Percentiles rank a stretch among this genome's conserved stretches.
Conservation (phyloP, 2,888 invertebrate species). For the Plebejus melissa region DNA sequence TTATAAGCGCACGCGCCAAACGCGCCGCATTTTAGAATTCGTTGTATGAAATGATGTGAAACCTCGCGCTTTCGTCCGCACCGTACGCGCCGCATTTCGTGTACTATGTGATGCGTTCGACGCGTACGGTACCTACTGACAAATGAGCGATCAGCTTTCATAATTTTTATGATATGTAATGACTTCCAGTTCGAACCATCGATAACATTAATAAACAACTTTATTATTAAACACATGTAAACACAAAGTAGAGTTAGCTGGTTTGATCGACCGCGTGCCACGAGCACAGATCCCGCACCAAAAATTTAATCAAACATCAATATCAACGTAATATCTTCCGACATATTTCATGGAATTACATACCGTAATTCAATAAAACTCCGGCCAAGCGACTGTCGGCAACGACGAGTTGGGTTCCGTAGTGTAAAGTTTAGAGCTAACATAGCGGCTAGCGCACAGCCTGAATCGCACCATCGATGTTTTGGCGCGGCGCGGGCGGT, state of each 20-base stretch:
- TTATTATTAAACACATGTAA: background rate
- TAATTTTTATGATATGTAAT: no score
- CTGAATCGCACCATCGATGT: background rate
- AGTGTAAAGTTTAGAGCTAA: background rate
- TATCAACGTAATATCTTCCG: constrained; percentile 4
- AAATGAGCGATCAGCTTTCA: no score
- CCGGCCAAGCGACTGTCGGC: background rate
- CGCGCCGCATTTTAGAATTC: no score
- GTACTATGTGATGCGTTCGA: no score
- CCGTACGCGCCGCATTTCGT: no score
- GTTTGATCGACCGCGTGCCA: background rate
- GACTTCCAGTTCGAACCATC: no score
- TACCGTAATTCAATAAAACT: constrained; percentile 1
- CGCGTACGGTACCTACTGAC: no score
- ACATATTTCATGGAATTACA: background rate
- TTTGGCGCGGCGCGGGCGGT: background rate
- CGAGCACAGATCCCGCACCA: background rate
- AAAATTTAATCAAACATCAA: constrained; percentile 14
- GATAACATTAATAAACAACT: background rate
- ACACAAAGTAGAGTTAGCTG: background rate
- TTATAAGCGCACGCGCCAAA: no score
- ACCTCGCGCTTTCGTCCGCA: no score
- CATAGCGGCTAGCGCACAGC: background rate
- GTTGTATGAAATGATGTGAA: no score
- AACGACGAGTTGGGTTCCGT: background rate